Conservation (phyloP, 2,113 vertebrate genomes). For the Indicator indicator region DNA sequence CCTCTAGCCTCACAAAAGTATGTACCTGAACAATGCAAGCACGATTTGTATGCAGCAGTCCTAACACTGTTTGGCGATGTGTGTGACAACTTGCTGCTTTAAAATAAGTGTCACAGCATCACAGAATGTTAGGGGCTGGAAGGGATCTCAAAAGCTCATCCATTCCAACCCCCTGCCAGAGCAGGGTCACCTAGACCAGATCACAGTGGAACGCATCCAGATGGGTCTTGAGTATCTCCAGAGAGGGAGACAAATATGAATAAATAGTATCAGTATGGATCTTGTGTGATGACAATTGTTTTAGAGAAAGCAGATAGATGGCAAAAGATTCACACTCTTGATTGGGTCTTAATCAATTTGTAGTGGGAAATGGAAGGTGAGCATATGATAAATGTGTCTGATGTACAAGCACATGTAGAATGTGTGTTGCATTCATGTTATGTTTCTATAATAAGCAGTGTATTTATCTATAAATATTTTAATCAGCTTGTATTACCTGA, state of each 20-base stretch:
- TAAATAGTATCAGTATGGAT: neutral
- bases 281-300: neutral
- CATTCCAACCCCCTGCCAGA: too few species aligned
- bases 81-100: neutral
- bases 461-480: neutral
- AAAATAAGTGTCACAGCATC: neutral
- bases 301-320: neutral
- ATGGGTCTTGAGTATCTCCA: too few species aligned
- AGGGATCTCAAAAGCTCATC: too few species aligned
- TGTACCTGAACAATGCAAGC: neutral
- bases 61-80: neutral
- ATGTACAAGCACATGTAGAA: neutral
- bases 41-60: neutral
- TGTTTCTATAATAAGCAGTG: neutral
- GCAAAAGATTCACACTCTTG: neutral
- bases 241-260: neutral
- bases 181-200: too few species aligned
- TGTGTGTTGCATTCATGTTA: neutral
- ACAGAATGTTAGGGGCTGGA: too few species aligned
- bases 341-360: neutral
- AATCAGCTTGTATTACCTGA: neutral
- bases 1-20: neutral
- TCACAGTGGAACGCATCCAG: too few species aligned
- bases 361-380: neutral
- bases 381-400: neutral